Percentiles rank a stretch among this genome's conserved stretches.
Conservation (phyloP, 2,797 vertebrate species). For the Anomalospiza imberbis region DNA sequence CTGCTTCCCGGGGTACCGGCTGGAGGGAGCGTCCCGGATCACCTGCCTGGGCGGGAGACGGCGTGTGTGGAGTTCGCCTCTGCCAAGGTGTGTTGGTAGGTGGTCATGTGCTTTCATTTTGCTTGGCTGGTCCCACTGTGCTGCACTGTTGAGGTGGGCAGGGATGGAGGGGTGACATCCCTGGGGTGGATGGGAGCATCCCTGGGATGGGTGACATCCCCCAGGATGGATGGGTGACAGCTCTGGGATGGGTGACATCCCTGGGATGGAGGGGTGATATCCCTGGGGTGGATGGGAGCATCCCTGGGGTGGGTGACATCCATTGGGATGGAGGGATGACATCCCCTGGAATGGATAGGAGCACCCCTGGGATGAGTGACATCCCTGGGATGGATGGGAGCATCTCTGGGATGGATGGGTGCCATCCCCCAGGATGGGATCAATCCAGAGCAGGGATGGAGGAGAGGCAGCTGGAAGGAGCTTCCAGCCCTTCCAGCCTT, state of each 20-base stretch:
- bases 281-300: no score
- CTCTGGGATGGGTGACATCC: no score
- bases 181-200: no score
- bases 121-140: slow-evolving; percentile 75
- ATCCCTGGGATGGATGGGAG: no score
- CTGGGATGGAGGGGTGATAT: no score
- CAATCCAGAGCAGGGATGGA: background rate
- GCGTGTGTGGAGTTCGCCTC: slow-evolving; percentile 98
- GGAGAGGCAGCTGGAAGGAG: background rate
- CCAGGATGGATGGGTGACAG: no score
- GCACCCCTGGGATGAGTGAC: no score
- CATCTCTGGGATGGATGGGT: background rate
- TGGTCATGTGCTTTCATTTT: slow-evolving; percentile 97
- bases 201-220: no score
- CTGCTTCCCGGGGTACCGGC: slow-evolving; percentile 97
- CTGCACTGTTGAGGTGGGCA: background rate
- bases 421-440: background rate
- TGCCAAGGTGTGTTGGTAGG: slow-evolving; percentile 99
- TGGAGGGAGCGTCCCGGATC: slow-evolving; percentile 90
- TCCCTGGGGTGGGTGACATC: no score
- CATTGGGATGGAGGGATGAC: no score
- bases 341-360: no score
- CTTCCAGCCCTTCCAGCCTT: no score
- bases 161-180: background rate
- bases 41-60: slow-evolving; percentile 97